Evolutionary conservation across 2,113 vertebrate genomes (phyloP).

Genomic region (Apodemus sylvaticus): DNA sequence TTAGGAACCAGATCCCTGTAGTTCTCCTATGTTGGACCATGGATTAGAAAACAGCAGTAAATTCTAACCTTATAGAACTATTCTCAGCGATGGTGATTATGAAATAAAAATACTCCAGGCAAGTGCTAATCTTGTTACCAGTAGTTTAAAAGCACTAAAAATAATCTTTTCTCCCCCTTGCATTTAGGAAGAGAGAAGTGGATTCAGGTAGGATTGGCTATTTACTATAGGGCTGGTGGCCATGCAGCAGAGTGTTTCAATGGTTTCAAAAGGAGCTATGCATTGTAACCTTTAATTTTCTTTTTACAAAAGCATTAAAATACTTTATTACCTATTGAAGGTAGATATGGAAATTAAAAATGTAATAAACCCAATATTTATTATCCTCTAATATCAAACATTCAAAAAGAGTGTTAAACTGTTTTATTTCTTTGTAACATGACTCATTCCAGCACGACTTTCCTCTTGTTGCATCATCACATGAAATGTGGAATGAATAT

Average conservation of each 20-base stretch:
- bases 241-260: background rate
- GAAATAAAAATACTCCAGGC: background rate
- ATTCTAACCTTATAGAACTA: background rate
- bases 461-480: background rate
- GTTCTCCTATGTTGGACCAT: background rate
- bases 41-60: background rate
- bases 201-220: background rate
- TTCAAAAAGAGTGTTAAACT: background rate
- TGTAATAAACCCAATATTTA: background rate
- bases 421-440: conserved; percentile 8
- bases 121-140: background rate
- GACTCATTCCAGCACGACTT: background rate
- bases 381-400: background rate
- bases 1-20: background rate
- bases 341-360: background rate
- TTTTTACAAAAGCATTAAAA: conserved; percentile 16
- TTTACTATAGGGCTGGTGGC: background rate
- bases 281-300: background rate
- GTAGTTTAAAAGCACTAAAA: background rate
- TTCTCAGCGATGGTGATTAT: background rate
- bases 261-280: background rate
- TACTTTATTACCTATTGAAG: background rate
- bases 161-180: background rate
- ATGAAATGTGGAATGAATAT: conserved; percentile 4
- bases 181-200: background rate